Conservation (phyloP, 2,797 vertebrate species). For the Oceanodroma leucorhoa region DNA sequence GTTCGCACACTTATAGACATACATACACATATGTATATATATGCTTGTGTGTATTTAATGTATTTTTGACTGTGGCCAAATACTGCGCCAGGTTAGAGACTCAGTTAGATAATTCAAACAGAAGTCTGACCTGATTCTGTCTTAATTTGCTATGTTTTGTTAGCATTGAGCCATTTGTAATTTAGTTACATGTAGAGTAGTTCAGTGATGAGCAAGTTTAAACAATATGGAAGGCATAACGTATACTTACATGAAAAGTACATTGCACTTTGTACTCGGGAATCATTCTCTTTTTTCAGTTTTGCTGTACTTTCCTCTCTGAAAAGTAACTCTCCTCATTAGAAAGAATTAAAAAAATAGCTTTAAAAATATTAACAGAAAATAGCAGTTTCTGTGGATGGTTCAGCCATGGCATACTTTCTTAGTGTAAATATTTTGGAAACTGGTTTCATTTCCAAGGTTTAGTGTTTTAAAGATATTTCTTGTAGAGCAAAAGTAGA, state of each 20-base stretch:
- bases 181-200: slow-evolving; percentile 58
- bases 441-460: background rate
- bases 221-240: slow-evolving; percentile 54
- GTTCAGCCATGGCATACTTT: background rate
- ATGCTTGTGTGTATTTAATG: background rate
- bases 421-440: slow-evolving; percentile 45
- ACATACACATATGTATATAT: accelerated
- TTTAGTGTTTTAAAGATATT: background rate
- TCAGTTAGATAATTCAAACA: slow-evolving; percentile 47
- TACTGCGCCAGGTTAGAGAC: slow-evolving; percentile 42
- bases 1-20: background rate
- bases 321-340: slow-evolving; percentile 60
- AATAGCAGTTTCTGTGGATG: background rate
- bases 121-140: slow-evolving; percentile 58
- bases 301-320: slow-evolving; percentile 36
- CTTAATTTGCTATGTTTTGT: slow-evolving; percentile 67
- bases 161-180: slow-evolving; percentile 70
- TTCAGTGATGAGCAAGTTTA: slow-evolving; percentile 61
- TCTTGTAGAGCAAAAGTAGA: background rate
- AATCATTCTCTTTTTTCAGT: slow-evolving; percentile 47
- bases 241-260: slow-evolving; percentile 42
- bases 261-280: slow-evolving; percentile 45
- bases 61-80: slow-evolving; percentile 2
- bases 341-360: slow-evolving; percentile 61
- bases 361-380: slow-evolving; percentile 1